Evolutionary conservation across 2,888 invertebrate genomes (phyloP), one percentile per base, ranked within the genome.

Genomic region (Eristalis arbustorum): DNA sequence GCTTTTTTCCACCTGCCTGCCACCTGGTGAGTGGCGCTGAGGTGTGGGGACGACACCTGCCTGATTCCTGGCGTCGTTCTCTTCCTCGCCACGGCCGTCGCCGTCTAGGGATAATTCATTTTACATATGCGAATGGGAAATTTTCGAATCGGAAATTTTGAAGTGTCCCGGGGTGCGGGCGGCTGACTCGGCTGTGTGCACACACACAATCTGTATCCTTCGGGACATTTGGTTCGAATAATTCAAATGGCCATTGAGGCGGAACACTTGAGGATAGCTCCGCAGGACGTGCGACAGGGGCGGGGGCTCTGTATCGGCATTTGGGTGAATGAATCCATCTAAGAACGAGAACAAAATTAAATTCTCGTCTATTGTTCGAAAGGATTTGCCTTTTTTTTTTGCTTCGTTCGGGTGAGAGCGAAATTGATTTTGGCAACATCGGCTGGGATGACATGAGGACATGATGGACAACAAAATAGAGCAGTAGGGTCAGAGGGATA

Each of bases 141-240:
- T 85, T 85, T 87, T 75, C 78, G 87, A 87, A 83, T 83, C 83
- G 87, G 83, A 87, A 87, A 87, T 87, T 71, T 79, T 71, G 68
- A 80, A 77, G 76, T 82, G 82, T 18, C 49, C 18, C 18, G 18
- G 2, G n/a, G 49, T n/a, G n/a, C 2, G 49, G 49, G 5, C 8
- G n/a, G n/a, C n/a, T 18, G 49, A 2, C 49, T 18, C 81, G 69
- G 68, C 3, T 37, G 22, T 37, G 14, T 34, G 28, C 40, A 11
- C 56, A 8, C 59, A 4, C 22, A 28, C 28, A 31, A 63, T 57
- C 13, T 31, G 8, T 67, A 64, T 85, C 85, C 82, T 82, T 77
- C 34, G 68, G 82, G 85, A 81, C 72, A 77, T 71, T 85, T 77
- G 56, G 69, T 85, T 78, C 85, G 57, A 85, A 82, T 71, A 82